These are phyloP conservation scores for Hetaerina americana DNA, from an alignment of 1,140 invertebrate species.

Conservation along the genomic window DNA sequence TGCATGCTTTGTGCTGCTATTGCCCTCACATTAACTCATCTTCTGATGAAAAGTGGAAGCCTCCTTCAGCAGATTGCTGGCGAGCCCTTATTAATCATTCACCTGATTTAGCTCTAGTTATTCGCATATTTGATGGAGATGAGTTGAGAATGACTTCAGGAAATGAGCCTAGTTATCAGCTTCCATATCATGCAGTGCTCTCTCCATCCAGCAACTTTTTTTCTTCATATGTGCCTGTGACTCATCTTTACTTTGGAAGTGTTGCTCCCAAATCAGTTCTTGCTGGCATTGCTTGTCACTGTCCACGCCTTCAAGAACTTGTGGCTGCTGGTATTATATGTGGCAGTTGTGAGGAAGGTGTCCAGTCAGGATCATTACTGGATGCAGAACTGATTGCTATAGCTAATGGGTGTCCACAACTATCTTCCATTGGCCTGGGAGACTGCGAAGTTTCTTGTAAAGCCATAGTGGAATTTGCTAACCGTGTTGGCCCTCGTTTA, in stretches of 20 bases:
- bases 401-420: conserved; percentile 23
- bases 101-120: background rate
- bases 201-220: conserved; percentile 24
- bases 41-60: conserved; percentile 20
- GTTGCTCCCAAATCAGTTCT: conserved; percentile 22
- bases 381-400: conserved; percentile 23
- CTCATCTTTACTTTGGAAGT: conserved; percentile 30
- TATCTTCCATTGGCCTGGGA: conserved; percentile 27
- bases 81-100: background rate
- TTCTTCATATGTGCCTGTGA: conserved; percentile 24
- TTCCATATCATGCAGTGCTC: conserved; percentile 29
- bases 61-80: background rate
- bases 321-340: conserved; percentile 25
- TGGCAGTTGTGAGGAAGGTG: background rate
- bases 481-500: conserved; percentile 23
- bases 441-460: conserved; percentile 29
- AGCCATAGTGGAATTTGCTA: conserved; percentile 26
- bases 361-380: conserved; percentile 9
- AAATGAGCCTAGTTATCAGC: conserved; percentile 24
- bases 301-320: conserved; percentile 26
- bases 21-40: conserved; percentile 21
- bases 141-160: background rate
- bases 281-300: conserved; percentile 20
- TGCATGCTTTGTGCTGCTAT: conserved; percentile 20
- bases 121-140: background rate